Evolutionary conservation across 2,888 invertebrate genomes (phyloP).

Genomic region (Cephus rjabovi): DNA sequence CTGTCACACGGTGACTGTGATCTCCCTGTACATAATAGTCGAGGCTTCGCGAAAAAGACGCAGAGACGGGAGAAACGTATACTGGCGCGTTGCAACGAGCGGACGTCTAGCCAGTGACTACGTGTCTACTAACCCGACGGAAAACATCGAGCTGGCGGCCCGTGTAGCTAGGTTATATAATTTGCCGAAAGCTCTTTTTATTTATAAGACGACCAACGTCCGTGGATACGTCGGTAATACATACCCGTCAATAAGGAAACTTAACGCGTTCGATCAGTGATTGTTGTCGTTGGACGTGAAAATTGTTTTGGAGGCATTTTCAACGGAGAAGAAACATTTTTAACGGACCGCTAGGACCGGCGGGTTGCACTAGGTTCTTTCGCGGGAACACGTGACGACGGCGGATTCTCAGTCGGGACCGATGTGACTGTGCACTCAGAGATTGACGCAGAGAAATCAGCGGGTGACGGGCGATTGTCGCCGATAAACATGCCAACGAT

Average conservation of each 20-base stretch:
- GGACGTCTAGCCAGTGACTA: conserved; percentile 20
- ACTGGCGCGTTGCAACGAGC: conserved; percentile 18
- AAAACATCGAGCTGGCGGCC: conserved; percentile 31
- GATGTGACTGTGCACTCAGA: too few species aligned
- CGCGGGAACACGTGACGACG: too few species aligned
- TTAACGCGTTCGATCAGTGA: too few species aligned
- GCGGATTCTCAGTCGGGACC: too few species aligned
- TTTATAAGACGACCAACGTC: neutral
- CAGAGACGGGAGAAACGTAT: neutral
- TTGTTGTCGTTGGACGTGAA: too few species aligned
- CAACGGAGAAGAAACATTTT: too few species aligned
- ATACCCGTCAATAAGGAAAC: too few species aligned
- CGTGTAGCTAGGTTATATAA: conserved; percentile 42
- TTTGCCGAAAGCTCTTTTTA: conserved; percentile 37
- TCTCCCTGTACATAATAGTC: neutral
- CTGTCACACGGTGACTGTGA: neutral
- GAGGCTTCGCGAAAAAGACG: neutral
- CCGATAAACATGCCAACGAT: conserved; percentile 36
- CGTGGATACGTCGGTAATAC: too few species aligned
- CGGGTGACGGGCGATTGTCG: conserved; percentile 25
- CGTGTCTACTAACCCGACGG: conserved; percentile 29
- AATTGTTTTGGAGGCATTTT: too few species aligned
- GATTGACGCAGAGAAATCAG: conserved; percentile 18
- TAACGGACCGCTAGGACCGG: too few species aligned
- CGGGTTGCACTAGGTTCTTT: too few species aligned